Percentiles rank a stretch among this genome's conserved stretches.
Conservation (phyloP, 2,797 vertebrate species). For the Cynodonichthys magdalenae region DNA sequence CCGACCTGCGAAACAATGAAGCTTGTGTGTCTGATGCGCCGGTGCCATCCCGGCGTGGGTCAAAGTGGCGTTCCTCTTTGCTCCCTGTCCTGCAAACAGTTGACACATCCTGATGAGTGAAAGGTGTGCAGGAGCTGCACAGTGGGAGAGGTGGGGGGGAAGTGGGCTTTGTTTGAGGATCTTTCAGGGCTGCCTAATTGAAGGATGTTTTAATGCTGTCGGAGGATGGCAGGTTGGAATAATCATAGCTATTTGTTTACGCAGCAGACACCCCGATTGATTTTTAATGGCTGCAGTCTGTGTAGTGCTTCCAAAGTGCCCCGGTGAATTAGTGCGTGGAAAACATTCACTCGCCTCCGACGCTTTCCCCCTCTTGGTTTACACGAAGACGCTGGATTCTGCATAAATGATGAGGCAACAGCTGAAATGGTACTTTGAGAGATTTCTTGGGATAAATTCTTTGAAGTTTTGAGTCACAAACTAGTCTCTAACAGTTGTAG, state of each 20-base stretch:
- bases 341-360: conserved; percentile 69
- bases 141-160: conserved; percentile 51
- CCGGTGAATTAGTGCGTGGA: conserved; percentile 72
- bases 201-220: conserved; percentile 79
- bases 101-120: conserved; percentile 77
- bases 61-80: conserved; percentile 68
- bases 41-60: conserved; percentile 57
- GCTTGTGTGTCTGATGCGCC: conserved; percentile 62
- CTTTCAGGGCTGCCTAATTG: conserved; percentile 73
- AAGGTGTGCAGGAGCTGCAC: conserved; percentile 57
- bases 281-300: conserved; percentile 81
- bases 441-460: conserved; percentile 20
- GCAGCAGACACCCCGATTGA: conserved; percentile 75
- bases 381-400: conserved; percentile 50
- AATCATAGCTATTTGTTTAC: conserved; percentile 84
- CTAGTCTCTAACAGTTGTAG: no score
- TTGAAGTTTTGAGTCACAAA: no score
- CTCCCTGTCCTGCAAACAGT: conserved; percentile 76
- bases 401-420: conserved; percentile 45
- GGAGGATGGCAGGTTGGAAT: conserved; percentile 78
- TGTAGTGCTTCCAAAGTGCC: conserved; percentile 64
- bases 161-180: conserved; percentile 66
- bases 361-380: conserved; percentile 54
- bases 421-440: conserved; percentile 19
- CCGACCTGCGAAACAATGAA: conserved; percentile 66